Conservation (phyloP, 2,797 vertebrate genomes). For the Sebastes iracundus region DNA sequence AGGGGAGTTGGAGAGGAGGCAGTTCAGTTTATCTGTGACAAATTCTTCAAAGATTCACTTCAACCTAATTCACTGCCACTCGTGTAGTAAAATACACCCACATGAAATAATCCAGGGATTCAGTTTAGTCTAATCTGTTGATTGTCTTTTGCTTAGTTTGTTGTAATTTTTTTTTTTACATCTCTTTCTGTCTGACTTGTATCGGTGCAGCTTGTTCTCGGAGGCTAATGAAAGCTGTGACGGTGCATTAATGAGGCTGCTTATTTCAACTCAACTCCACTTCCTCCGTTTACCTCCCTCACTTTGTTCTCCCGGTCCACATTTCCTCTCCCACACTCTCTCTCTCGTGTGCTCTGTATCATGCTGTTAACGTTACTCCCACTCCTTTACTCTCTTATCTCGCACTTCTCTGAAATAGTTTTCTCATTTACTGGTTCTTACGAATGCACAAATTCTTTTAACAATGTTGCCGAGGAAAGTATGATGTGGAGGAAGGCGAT, state of each 20-base stretch:
- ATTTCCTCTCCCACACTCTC: constrained; percentile 45
- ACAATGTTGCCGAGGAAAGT: constrained; percentile 11
- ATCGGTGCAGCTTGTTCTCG: constrained; percentile 79
- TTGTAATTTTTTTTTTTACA: constrained; percentile 32
- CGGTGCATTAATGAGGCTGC: constrained; percentile 89
- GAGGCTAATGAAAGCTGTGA: constrained; percentile 91
- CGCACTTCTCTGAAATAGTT: constrained; percentile 18
- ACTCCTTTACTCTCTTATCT: constrained; percentile 47
- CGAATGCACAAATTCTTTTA: constrained; percentile 25
- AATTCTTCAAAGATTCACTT: constrained; percentile 65
- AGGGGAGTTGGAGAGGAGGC: constrained; percentile 12
- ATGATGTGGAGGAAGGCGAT: neutral
- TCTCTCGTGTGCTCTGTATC: constrained; percentile 28
- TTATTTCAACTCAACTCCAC: constrained; percentile 84
- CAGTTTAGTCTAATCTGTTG: constrained; percentile 33
- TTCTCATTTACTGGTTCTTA: constrained; percentile 11
- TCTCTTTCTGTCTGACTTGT: constrained; percentile 84
- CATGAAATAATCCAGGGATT: constrained; percentile 14
- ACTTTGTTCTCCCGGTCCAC: constrained; percentile 52
- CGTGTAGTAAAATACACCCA: constrained; percentile 14
- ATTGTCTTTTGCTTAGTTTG: constrained; percentile 44
- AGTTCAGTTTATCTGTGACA: constrained; percentile 61
- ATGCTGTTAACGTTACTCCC: constrained; percentile 34
- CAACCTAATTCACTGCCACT: constrained; percentile 25
- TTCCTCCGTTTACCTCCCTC: constrained; percentile 57